These are phyloP conservation scores for Protosalanx chinensis DNA, from an alignment of 2,797 vertebrate species.

Conservation along the genomic window DNA sequence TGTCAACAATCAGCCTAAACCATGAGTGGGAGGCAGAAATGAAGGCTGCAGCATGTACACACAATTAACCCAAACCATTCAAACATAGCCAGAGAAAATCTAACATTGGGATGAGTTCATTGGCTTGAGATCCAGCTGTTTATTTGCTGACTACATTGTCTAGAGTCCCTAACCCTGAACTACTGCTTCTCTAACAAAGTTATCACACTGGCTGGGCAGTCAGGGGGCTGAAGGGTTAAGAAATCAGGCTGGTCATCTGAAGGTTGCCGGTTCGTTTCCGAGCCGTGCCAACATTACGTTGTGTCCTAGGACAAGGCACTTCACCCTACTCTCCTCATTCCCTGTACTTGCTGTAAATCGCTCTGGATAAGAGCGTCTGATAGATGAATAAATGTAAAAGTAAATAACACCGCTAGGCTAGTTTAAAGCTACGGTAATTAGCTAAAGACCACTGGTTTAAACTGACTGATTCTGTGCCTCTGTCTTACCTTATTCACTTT, in stretches of 20 bases:
- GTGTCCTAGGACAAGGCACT: too few species aligned
- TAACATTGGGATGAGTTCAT: background rate
- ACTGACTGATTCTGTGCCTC: background rate
- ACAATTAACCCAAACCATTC: background rate
- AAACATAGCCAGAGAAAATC: background rate
- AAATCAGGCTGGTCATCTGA: too few species aligned
- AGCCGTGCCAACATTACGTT: too few species aligned
- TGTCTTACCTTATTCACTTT: slow-evolving; percentile 40
- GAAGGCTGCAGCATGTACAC: background rate
- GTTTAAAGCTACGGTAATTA: background rate
- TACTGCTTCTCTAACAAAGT: background rate
- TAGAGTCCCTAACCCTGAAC: background rate
- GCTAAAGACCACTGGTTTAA: slow-evolving; percentile 27
- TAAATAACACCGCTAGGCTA: background rate
- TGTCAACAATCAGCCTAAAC: slow-evolving; percentile 37
- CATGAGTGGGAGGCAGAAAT: background rate
- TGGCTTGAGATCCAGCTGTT: background rate
- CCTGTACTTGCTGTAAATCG: too few species aligned
- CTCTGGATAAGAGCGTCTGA: too few species aligned
- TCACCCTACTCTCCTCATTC: too few species aligned
- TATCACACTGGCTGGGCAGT: background rate
- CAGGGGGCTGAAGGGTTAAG: too few species aligned
- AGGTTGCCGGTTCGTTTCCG: too few species aligned
- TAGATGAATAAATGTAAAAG: too few species aligned
- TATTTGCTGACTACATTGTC: background rate